These are phyloP conservation scores for Numenius phaeopus DNA, from an alignment of 2,797 vertebrate genomes.

Conservation along the genomic window DNA sequence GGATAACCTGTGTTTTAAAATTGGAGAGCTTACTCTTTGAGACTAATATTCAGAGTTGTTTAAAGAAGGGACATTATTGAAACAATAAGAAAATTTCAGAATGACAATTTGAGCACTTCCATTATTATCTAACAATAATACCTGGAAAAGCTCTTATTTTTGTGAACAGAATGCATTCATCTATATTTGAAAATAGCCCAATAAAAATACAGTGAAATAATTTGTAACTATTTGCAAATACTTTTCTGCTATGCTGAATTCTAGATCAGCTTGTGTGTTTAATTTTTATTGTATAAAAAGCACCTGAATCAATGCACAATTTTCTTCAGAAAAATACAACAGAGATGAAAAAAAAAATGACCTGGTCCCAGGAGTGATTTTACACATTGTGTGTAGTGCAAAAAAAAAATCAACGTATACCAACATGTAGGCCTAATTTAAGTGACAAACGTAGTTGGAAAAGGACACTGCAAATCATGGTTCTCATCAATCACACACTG, in stretches of 20 bases:
- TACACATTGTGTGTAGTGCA: neutral
- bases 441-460: neutral
- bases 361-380: neutral
- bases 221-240: conserved; percentile 22
- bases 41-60: neutral
- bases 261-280: neutral
- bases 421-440: neutral
- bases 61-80: neutral
- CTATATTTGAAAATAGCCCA: conserved; percentile 17
- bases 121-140: neutral
- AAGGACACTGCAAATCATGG: neutral
- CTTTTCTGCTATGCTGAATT: conserved; percentile 2
- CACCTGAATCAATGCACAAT: neutral
- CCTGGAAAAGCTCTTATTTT: neutral
- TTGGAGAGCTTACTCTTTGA: neutral
- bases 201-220: conserved; percentile 45
- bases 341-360: neutral
- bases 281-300: neutral
- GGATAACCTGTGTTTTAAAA: neutral
- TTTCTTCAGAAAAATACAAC: conserved; percentile 3
- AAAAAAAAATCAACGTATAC: neutral
- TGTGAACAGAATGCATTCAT: conserved; percentile 28
- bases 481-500: neutral
- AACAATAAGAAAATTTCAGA: neutral
- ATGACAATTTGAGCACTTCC: neutral